A percentile compares a stretch with the other conserved stretches of the same genome.
phyloP scores from a whole-genome alignment of 2,797 vertebrate genomes.

The Notolepis coatsorum region DNA sequence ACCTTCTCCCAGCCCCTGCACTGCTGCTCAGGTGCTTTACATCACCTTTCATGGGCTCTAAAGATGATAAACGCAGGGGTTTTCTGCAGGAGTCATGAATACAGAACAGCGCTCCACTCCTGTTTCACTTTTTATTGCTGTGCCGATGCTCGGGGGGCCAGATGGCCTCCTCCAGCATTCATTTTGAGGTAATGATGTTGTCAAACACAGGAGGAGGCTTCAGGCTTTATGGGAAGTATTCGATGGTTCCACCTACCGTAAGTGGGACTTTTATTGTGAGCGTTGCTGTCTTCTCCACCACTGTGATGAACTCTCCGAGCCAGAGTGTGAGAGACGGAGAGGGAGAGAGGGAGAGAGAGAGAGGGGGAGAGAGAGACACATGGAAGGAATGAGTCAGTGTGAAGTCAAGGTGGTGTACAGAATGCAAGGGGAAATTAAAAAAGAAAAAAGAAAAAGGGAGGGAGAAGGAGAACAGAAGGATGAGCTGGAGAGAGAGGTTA shows the following conservation, averaged over 20 bases:
- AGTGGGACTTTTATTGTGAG: slow-evolving; percentile 35
- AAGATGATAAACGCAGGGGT: slow-evolving; percentile 41
- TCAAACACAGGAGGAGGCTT: slow-evolving; percentile 43
- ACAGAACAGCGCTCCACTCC: slow-evolving; percentile 42
- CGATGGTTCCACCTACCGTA: slow-evolving; percentile 35
- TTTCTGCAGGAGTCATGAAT: slow-evolving; percentile 31
- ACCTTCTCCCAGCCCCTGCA: too few species aligned
- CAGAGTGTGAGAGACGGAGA: background rate
- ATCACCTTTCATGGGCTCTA: slow-evolving; percentile 49
- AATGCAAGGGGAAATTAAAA: too few species aligned
- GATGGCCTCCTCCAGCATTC: slow-evolving; percentile 56
- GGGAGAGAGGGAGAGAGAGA: background rate
- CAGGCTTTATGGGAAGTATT: too few species aligned
- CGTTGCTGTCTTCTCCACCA: slow-evolving; percentile 7
- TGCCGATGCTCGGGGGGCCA: slow-evolving; percentile 50
- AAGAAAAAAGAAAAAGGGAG: too few species aligned
- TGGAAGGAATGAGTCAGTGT: slow-evolving; percentile 4
- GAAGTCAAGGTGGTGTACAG: too few species aligned
- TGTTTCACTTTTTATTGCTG: slow-evolving; percentile 50
- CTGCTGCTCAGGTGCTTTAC: too few species aligned
- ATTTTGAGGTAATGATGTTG: slow-evolving; percentile 61
- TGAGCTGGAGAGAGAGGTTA: background rate
- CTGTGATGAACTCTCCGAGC: background rate
- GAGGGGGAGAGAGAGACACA: background rate
- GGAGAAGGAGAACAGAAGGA: slow-evolving; percentile 11